These are phyloP conservation scores for Eumeta japonica DNA, from an alignment of 1,140 invertebrate genomes.

Conservation along the genomic window DNA sequence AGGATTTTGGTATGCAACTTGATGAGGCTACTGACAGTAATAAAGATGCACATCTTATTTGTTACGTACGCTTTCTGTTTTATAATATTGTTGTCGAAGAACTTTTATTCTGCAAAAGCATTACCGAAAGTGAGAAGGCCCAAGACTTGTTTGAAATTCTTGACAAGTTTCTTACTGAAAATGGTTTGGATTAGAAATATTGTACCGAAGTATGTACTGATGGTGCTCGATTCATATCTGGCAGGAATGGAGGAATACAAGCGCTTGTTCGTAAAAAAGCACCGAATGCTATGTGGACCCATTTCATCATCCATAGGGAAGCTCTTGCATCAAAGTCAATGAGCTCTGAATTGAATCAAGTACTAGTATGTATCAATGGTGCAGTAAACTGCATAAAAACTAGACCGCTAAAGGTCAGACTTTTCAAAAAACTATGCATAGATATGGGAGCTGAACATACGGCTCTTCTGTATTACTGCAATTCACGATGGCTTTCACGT, in stretches of 20 bases:
- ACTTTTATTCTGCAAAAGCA: constrained; percentile 17
- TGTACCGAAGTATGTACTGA: constrained; percentile 19
- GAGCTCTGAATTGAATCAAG: constrained; percentile 11
- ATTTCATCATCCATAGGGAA: constrained; percentile 15
- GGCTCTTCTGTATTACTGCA: constrained; percentile 14
- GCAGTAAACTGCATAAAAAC: constrained; percentile 21
- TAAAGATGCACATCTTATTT: constrained; percentile 21
- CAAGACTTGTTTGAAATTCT: constrained; percentile 21
- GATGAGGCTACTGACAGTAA: constrained; percentile 20
- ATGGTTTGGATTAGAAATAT: constrained; percentile 18
- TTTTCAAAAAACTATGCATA: constrained; percentile 23
- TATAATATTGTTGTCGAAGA: constrained; percentile 18
- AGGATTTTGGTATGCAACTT: constrained; percentile 21
- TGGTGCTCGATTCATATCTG: constrained; percentile 15
- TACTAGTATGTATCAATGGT: no score
- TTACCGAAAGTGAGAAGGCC: constrained; percentile 14
- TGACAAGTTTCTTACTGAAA: constrained; percentile 14
- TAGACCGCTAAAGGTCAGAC: constrained; percentile 14
- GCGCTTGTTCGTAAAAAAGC: constrained; percentile 15
- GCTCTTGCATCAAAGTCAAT: background rate
- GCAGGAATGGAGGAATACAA: constrained; percentile 14
- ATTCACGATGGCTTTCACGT: constrained; percentile 13
- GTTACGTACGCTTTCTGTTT: constrained; percentile 20
- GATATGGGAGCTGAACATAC: constrained; percentile 21
- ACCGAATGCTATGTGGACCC: constrained; percentile 13